Percentiles rank a stretch among this genome's conserved stretches.
These are phyloP conservation scores for Habroteleia sp. DNA, from an alignment of 2,888 invertebrate species.

Conservation along the genomic window DNA sequence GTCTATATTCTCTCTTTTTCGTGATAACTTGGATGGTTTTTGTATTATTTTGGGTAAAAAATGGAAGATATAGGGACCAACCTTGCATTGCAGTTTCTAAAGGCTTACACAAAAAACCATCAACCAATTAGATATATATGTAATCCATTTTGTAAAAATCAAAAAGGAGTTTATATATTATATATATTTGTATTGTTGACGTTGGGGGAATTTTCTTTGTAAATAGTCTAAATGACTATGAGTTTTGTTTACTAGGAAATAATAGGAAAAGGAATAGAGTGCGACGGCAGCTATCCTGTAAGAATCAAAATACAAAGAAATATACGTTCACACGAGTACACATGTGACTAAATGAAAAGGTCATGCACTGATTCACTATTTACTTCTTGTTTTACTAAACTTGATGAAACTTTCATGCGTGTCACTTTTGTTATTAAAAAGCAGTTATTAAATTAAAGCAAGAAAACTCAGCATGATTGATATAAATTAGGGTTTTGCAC, in stretches of 20 bases:
- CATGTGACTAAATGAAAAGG: conserved; percentile 17
- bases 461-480: conserved; percentile 19
- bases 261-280: conserved; percentile 72
- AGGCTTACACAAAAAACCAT: conserved; percentile 41
- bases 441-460: conserved; percentile 25
- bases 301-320: conserved; percentile 71
- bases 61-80: conserved; percentile 40
- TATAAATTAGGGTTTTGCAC: not conserved
- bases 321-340: conserved; percentile 62
- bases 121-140: conserved; percentile 40
- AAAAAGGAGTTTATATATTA: conserved; percentile 11
- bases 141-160: conserved; percentile 36
- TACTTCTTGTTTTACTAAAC: not conserved
- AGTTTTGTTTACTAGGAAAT: conserved; percentile 53
- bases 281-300: conserved; percentile 81
- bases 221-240: conserved; percentile 34
- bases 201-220: conserved; percentile 4
- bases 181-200: not conserved
- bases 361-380: conserved; percentile 34
- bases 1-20: too few species aligned
- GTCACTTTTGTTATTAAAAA: conserved; percentile 11
- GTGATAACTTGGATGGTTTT: conserved; percentile 14
- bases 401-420: conserved; percentile 28
- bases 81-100: conserved; percentile 48
- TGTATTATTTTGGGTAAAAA: conserved; percentile 24